Evolutionary conservation across 1,140 invertebrate species (phyloP).

Genomic region (Drosophila grimshawi): DNA sequence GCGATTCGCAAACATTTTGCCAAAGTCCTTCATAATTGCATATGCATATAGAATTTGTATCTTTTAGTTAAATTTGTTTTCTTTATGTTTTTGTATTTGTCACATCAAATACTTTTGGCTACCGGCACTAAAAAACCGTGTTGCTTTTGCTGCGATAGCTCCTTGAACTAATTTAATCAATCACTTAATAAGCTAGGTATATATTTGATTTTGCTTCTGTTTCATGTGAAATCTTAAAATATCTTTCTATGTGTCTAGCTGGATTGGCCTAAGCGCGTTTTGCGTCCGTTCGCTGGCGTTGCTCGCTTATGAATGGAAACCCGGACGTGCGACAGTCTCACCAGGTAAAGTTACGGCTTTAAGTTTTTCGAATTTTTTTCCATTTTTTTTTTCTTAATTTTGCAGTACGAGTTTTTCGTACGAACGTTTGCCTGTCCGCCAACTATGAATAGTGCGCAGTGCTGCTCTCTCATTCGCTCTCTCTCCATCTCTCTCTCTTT

Average conservation of each 20-base stretch:
- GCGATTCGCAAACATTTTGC: constrained; percentile 69
- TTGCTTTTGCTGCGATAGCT: constrained; percentile 56
- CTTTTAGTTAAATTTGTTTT: neutral
- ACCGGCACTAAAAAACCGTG: constrained; percentile 65
- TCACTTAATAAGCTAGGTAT: constrained; percentile 13
- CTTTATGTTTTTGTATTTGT: constrained; percentile 2
- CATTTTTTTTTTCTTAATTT: constrained; percentile 8
- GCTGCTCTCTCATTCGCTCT: constrained; percentile 10
- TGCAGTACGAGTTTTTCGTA: constrained; percentile 44
- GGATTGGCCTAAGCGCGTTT: constrained; percentile 47
- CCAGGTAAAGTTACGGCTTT: constrained; percentile 69
- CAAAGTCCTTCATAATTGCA: constrained; percentile 77
- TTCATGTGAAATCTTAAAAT: constrained; percentile 19
- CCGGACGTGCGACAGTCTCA: constrained; percentile 54
- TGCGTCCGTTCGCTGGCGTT: constrained; percentile 74
- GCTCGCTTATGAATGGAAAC: constrained; percentile 82
- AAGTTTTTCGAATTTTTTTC: constrained; percentile 35
- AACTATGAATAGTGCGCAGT: constrained; percentile 8
- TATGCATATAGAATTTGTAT: constrained; percentile 18
- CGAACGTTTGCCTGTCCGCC: constrained; percentile 39
- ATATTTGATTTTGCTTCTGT: constrained; percentile 7
- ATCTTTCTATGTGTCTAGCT: constrained; percentile 30
- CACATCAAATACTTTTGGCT: constrained; percentile 11
- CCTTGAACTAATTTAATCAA: constrained; percentile 38
- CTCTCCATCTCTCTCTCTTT: too few species aligned